Base-by-base conservation (phyloP, 1,140 invertebrate genomes). In the Macrobrachium nipponense region DNA sequence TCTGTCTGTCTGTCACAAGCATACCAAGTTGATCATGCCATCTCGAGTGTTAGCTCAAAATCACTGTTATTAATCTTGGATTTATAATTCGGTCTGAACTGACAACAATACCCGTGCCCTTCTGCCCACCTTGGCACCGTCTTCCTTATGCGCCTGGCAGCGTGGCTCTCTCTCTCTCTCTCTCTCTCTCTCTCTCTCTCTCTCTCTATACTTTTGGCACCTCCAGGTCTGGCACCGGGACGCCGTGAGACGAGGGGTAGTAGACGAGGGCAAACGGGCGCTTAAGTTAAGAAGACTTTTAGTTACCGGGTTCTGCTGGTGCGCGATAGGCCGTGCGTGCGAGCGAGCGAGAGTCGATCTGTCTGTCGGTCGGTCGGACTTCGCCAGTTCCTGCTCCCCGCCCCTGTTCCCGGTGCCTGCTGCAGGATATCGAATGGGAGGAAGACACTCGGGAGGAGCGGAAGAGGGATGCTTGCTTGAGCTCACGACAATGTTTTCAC, bases 231-330 rank as follows among this genome's bases (percentile, higher is more conserved):
- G 75, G 76, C 82, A 85, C 66, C 82, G 77, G 77, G 77, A 66
- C 64, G 77, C 72, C 44, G 80, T 66, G 80, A 80, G 77, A 59
- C 77, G 77, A 59, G 76, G 73, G 64, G 73, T 80, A 20, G 36
- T n/a, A 77, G 80, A 70, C 73, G 84, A 73, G 84, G 66, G 59
- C 62, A 60, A 70, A 70, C 77, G 84, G 77, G 84, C 36, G 59
- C 76, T 43, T 23, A 43, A 36, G 27, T n/a, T n/a, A 17, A 43
- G 27, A 20, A 23, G 20, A n/a, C 76, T 43, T 70, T 43, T 43
- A 23, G 68, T 43, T 27, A 43, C 20, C 68, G 68, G 23, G 68
- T 23, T 70, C 68, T 70, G 68, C 36, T n/a, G 36, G 68, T n/a
- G 68, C 27, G 23, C 11, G 23, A 43, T 15, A 70, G 68, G 11